A percentile compares a stretch with the other conserved stretches of the same genome.
phyloP scores from a whole-genome alignment of 1,140 invertebrate species.

The Rhynchophorus ferrugineus region DNA sequence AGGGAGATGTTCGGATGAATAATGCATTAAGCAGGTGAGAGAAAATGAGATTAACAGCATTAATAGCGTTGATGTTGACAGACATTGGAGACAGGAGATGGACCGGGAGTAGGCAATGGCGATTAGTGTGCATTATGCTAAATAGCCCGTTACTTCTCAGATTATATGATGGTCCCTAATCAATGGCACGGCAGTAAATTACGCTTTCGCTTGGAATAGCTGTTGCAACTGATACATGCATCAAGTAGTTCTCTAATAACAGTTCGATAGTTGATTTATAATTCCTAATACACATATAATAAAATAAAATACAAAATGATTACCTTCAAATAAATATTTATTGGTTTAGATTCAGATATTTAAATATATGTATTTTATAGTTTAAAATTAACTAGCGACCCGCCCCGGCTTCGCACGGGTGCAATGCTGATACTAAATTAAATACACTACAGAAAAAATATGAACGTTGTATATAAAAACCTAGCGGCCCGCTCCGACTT shows the following conservation, averaged over 20 bases:
- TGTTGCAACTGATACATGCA: background rate
- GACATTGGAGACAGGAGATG: constrained; percentile 23
- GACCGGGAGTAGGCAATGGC: constrained; percentile 21
- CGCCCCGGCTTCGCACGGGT: no score
- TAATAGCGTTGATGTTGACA: constrained; percentile 32
- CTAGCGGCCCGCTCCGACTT: no score
- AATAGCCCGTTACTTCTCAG: constrained; percentile 30
- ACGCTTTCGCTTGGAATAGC: constrained; percentile 20
- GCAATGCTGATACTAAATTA: no score
- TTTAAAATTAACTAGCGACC: background rate
- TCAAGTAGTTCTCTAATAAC: background rate
- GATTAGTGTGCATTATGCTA: constrained; percentile 35
- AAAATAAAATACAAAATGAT: background rate
- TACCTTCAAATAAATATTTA: background rate
- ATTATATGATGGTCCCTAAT: constrained; percentile 31
- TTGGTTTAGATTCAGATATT: background rate
- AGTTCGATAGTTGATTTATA: background rate
- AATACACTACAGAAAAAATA: no score
- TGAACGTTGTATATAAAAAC: no score
- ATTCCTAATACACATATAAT: background rate
- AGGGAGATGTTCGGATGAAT: constrained; percentile 5
- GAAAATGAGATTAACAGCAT: constrained; percentile 24
- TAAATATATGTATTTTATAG: background rate
- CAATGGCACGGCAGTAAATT: constrained; percentile 32
- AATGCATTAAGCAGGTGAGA: constrained; percentile 15